phyloP scores from a whole-genome alignment of 2,113 vertebrate genomes.

The Psophia crepitans region DNA sequence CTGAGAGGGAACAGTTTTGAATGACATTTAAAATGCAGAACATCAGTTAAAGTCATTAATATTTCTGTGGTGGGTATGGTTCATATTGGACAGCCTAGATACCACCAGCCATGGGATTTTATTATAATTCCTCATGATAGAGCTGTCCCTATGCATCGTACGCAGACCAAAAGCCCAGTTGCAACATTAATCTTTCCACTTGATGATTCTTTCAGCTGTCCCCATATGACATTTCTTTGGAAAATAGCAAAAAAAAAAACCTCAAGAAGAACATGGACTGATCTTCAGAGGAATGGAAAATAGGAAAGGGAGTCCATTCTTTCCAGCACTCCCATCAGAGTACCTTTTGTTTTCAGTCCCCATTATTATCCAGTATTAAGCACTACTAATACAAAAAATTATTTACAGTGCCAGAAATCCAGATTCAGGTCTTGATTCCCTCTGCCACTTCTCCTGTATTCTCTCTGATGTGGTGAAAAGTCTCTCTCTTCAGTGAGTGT shows the following conservation, averaged over 20 bases:
- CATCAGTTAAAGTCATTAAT: neutral
- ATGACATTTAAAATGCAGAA: constrained; percentile 10
- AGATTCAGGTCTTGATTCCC: neutral
- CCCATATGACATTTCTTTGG: neutral
- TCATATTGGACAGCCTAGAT: neutral
- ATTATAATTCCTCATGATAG: neutral
- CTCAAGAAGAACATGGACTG: neutral
- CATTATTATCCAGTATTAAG: neutral
- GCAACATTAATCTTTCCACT: neutral
- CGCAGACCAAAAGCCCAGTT: neutral
- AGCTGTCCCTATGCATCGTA: neutral
- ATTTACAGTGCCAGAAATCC: neutral
- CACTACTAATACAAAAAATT: neutral
- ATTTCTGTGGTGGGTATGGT: neutral
- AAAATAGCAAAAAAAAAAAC: neutral
- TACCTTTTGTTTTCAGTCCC: neutral
- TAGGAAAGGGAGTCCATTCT: neutral
- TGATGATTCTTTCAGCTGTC: constrained; percentile 1
- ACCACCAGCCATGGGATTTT: neutral
- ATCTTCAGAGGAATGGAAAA: neutral
- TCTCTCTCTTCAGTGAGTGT: neutral
- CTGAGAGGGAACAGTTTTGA: neutral
- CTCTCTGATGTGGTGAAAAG: neutral
- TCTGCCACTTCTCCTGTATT: neutral
- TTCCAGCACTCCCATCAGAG: neutral